These are phyloP conservation scores for Turnix velox DNA, from an alignment of 2,113 vertebrate species.

Conservation along the genomic window DNA sequence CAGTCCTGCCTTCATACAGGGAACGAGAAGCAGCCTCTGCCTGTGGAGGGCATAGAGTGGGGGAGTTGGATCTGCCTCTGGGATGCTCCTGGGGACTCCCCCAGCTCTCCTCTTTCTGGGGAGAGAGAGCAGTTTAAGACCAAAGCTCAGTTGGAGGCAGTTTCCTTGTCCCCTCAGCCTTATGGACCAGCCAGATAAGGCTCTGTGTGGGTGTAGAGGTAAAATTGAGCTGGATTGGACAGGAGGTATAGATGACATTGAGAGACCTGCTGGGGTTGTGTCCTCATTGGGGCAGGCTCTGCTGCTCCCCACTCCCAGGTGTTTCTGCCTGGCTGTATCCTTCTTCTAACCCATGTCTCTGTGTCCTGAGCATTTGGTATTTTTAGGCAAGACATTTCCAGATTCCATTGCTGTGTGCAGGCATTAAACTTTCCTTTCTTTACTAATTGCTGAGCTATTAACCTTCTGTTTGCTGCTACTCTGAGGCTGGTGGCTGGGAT, in stretches of 20 bases:
- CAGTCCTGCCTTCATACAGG: not conserved
- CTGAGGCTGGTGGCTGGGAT: not conserved
- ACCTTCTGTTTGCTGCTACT: not conserved
- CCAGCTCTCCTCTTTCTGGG: rapidly evolving
- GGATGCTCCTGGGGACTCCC: not conserved
- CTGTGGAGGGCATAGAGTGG: rapidly evolving
- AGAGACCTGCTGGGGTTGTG: not conserved
- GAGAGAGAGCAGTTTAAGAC: not conserved
- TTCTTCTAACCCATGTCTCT: not conserved
- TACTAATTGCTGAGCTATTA: not conserved
- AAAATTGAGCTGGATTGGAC: not conserved
- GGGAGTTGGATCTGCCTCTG: not conserved
- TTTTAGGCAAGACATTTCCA: not conserved
- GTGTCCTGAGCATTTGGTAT: not conserved
- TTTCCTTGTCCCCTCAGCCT: not conserved
- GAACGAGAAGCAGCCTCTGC: not conserved
- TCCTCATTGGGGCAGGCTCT: not conserved
- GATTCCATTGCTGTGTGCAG: not conserved
- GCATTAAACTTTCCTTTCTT: not conserved
- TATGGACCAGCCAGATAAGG: not conserved
- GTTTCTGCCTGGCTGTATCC: not conserved
- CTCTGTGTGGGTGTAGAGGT: not conserved
- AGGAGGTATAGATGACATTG: not conserved
- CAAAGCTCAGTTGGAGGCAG: not conserved
- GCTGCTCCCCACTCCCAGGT: not conserved